phyloP scores from a whole-genome alignment of 2,113 vertebrate genomes.

The Gavia stellata region DNA sequence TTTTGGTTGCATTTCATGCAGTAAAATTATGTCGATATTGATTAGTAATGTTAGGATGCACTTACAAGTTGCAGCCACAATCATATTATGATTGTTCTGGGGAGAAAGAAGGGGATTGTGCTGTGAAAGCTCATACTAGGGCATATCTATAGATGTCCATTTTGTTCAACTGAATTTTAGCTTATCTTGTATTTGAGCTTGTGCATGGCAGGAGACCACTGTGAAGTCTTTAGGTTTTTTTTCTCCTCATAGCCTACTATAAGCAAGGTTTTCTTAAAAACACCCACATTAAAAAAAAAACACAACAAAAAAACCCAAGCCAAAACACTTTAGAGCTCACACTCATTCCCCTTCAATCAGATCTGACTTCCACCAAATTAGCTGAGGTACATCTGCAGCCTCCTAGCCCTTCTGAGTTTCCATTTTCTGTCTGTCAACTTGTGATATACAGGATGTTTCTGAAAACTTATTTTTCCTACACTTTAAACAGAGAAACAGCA shows the following conservation, averaged over 20 bases:
- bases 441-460: not conserved
- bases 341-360: fast-evolving
- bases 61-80: not conserved
- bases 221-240: not conserved
- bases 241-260: not conserved
- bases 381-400: not conserved
- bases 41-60: not conserved
- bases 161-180: not conserved
- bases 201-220: not conserved
- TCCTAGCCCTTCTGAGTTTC: not conserved
- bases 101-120: not conserved
- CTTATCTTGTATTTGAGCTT: not conserved
- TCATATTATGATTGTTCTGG: not conserved
- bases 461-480: not conserved
- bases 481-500: not conserved
- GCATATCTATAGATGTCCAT: fast-evolving
- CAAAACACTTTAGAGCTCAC: not conserved
- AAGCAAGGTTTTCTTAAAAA: not conserved
- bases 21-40: not conserved
- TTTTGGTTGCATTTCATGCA: not conserved
- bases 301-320: no score
- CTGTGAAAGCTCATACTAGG: not conserved
- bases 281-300: not conserved
- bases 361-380: not conserved
- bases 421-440: not conserved